Conservation (phyloP, 35 echinoderm and acorn worm genomes). For the Heliocidaris tuberculata region DNA sequence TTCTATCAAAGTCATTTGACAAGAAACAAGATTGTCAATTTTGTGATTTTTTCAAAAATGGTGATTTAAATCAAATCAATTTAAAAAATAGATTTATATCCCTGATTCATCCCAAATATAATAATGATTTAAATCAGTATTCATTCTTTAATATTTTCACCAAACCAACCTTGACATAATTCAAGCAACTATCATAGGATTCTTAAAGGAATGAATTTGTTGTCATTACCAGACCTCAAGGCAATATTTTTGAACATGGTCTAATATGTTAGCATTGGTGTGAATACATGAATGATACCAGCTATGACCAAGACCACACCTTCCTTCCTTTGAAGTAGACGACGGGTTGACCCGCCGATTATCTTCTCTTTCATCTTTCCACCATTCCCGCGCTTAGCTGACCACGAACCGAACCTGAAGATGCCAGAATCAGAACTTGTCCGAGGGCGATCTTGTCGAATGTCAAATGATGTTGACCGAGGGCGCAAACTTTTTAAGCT, state of each 20-base stretch:
- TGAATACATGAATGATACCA: not conserved
- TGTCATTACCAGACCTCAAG: not conserved
- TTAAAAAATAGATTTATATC: no score
- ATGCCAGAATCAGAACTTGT: not conserved
- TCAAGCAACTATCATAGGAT: no score
- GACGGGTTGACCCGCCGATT: not conserved
- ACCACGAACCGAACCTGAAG: slow-evolving; percentile 9
- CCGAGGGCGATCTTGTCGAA: not conserved
- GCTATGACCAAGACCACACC: not conserved
- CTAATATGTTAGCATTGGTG: not conserved
- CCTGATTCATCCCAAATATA: no score
- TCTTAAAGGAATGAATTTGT: no score
- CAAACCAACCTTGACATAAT: no score
- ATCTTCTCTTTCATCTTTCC: slow-evolving; percentile 23
- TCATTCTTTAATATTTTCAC: no score
- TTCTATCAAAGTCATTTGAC: no score
- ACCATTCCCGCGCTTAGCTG: slow-evolving; percentile 3
- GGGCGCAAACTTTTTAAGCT: slow-evolving; percentile 2
- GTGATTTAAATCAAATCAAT: no score
- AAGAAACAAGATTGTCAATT: no score
- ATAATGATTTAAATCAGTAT: no score
- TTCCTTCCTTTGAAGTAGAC: slow-evolving; percentile 24
- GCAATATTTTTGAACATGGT: not conserved
- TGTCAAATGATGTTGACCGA: not conserved
- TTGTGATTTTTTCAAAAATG: no score